Evolutionary conservation across 2,797 vertebrate species (phyloP).

Genomic region (Tinamus major): DNA sequence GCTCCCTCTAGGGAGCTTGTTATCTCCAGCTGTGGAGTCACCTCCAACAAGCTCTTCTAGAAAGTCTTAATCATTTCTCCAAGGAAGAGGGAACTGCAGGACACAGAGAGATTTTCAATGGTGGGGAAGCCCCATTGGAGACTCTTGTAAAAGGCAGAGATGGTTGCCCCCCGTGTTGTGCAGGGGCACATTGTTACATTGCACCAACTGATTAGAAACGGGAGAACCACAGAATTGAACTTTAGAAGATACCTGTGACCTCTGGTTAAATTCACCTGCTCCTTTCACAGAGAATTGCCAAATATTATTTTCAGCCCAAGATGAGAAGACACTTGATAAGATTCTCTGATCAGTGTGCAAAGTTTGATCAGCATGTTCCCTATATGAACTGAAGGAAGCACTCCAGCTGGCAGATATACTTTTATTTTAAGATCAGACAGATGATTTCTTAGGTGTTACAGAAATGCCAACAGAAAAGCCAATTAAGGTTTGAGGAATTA

Average conservation of each 20-base stretch:
- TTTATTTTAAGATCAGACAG: not conserved
- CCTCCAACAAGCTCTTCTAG: not conserved
- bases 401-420: not conserved
- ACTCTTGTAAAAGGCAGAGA: not conserved
- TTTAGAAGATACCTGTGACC: not conserved
- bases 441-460: not conserved
- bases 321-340: not conserved
- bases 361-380: not conserved
- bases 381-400: not conserved
- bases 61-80: not conserved
- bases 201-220: not conserved
- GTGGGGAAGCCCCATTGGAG: not conserved
- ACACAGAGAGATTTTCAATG: not conserved
- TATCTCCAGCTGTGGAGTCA: not conserved
- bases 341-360: accelerated
- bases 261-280: not conserved
- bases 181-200: not conserved
- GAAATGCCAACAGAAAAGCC: not conserved
- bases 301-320: not conserved
- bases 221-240: not conserved
- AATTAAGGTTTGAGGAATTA: not conserved
- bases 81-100: not conserved
- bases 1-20: not conserved
- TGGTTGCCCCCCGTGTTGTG: not conserved
- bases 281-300: not conserved